These are phyloP conservation scores for Papilio elwesi DNA, from an alignment of 2,888 invertebrate genomes.

Conservation along the genomic window DNA sequence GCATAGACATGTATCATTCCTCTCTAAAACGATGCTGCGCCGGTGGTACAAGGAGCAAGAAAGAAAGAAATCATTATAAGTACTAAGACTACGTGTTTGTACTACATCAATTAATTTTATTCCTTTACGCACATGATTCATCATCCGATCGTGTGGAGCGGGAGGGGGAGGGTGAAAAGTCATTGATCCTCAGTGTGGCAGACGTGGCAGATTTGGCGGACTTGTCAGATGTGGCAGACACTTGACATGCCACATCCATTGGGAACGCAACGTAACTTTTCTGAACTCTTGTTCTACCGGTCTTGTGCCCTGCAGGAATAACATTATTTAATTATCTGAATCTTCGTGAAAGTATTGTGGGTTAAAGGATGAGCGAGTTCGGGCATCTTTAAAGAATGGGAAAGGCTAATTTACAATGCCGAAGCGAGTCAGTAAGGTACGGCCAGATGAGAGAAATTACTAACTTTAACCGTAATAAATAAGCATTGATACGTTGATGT, in stretches of 20 bases:
- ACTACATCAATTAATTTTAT: background rate
- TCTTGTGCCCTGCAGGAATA: conserved; percentile 21
- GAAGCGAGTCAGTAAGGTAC: too few relatives aligned
- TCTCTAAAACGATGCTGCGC: too few relatives aligned
- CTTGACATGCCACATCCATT: conserved; percentile 9
- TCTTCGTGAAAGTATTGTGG: too few relatives aligned
- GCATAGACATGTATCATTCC: too few relatives aligned
- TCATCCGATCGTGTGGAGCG: conserved; percentile 1
- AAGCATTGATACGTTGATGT: too few relatives aligned
- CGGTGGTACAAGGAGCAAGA: too few relatives aligned
- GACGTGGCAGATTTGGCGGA: background rate
- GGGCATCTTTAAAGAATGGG: too few relatives aligned
- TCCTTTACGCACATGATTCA: conserved; percentile 23
- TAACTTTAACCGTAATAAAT: too few relatives aligned
- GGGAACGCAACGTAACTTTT: background rate
- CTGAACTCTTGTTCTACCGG: conserved; percentile 4
- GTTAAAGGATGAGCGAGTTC: too few relatives aligned
- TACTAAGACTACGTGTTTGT: background rate
- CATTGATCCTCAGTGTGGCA: background rate
- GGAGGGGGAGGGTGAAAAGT: background rate
- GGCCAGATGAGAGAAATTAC: too few relatives aligned
- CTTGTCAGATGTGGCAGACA: background rate
- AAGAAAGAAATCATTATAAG: too few relatives aligned
- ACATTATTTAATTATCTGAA: background rate
- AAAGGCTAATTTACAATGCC: too few relatives aligned